Conservation (phyloP, 2,113 vertebrate genomes). For the Callorhinus ursinus region DNA sequence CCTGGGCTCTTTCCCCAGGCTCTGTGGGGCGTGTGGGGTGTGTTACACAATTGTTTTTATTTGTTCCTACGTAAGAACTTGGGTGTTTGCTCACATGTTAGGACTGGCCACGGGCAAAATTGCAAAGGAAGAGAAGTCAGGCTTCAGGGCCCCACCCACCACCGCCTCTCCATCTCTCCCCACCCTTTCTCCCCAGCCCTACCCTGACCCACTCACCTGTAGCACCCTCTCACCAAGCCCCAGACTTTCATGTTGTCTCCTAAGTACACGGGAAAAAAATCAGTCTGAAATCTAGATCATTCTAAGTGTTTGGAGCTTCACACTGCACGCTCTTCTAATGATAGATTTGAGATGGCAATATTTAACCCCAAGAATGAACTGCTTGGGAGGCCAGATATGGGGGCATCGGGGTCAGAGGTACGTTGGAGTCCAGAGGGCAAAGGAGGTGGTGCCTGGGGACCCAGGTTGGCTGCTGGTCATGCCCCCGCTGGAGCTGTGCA, state of each 20-base stretch:
- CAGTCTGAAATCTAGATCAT: neutral
- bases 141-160: neutral
- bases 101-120: neutral
- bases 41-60: neutral
- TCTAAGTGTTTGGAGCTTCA: neutral
- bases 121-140: neutral
- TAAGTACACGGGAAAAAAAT: neutral
- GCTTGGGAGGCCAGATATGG: neutral
- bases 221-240: neutral
- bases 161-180: neutral
- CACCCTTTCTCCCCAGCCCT: neutral
- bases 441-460: neutral
- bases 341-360: neutral
- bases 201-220: neutral
- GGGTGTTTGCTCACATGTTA: neutral
- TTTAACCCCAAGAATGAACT: neutral
- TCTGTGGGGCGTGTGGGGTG: fast-evolving
- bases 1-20: neutral
- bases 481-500: neutral
- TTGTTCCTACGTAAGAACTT: neutral
- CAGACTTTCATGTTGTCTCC: neutral
- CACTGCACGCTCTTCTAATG: fast-evolving
- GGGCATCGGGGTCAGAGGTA: neutral
- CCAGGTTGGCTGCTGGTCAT: neutral
- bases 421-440: neutral